phyloP scores from a whole-genome alignment of 2,113 vertebrate species.

The Ceyx margarethae region DNA sequence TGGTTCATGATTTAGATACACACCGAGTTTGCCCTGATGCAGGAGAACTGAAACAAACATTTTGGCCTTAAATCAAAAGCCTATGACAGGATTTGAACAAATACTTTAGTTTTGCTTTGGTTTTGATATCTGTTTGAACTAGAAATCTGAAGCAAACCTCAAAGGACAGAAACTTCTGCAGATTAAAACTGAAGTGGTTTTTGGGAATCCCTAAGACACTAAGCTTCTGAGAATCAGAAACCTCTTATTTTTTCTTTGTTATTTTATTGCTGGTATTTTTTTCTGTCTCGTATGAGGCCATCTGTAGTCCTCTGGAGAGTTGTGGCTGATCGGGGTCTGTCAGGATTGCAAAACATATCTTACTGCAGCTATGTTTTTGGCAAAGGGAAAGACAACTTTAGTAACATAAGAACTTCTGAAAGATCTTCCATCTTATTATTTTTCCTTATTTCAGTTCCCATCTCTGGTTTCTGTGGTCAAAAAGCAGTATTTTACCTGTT shows the following conservation, averaged over 20 bases:
- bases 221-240: not conserved
- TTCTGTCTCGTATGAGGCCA: not conserved
- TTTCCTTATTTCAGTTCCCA: not conserved
- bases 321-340: not conserved
- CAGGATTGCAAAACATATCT: not conserved
- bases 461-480: not conserved
- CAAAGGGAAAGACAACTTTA: not conserved
- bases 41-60: not conserved
- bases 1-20: not conserved
- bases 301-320: not conserved
- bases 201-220: not conserved
- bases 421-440: not conserved
- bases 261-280: not conserved
- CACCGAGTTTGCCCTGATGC: not conserved
- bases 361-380: not conserved
- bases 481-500: not conserved
- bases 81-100: not conserved
- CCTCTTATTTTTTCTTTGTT: not conserved
- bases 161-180: not conserved
- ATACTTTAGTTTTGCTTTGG: conserved; percentile 25
- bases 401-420: not conserved
- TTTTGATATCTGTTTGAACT: conserved; percentile 32
- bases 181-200: conserved; percentile 6
- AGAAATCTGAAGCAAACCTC: conserved; percentile 32
- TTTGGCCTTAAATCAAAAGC: conserved; percentile 9